Conservation (phyloP, 2,888 invertebrate species). For the Himalopsyche japonica region DNA sequence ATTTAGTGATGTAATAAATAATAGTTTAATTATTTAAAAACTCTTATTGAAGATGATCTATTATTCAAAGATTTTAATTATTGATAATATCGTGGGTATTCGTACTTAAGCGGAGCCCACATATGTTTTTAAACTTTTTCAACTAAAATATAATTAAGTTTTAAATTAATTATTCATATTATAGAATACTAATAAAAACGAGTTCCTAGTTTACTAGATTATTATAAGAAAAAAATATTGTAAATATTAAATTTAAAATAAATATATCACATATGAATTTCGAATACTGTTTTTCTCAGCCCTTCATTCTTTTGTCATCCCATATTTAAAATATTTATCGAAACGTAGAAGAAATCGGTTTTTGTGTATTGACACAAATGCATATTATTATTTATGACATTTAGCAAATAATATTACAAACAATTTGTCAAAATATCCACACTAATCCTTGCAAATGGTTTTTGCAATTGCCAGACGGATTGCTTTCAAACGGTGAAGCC, state of each 20-base stretch:
- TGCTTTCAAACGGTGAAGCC: background rate
- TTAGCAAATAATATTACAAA: slow-evolving; percentile 3
- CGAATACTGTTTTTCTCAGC: background rate
- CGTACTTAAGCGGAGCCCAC: too few species aligned
- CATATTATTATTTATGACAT: background rate
- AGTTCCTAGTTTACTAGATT: background rate
- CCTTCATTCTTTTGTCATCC: background rate
- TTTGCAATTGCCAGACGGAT: background rate
- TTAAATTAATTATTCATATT: background rate
- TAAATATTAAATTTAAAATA: background rate
- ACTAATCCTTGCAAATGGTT: slow-evolving; percentile 32
- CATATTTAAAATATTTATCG: background rate
- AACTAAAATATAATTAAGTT: background rate
- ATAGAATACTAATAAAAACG: background rate
- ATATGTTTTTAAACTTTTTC: too few species aligned
- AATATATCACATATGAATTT: background rate
- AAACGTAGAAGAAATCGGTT: background rate
- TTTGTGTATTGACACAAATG: background rate
- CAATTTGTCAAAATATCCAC: slow-evolving; percentile 29
- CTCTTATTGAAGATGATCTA: too few species aligned
- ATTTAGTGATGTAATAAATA: too few species aligned
- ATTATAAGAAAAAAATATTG: background rate
- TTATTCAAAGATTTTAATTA: too few species aligned
- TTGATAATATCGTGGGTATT: too few species aligned
- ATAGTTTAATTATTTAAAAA: too few species aligned